Conservation (phyloP, 2,113 vertebrate genomes). For the Eurystomus gularis region DNA sequence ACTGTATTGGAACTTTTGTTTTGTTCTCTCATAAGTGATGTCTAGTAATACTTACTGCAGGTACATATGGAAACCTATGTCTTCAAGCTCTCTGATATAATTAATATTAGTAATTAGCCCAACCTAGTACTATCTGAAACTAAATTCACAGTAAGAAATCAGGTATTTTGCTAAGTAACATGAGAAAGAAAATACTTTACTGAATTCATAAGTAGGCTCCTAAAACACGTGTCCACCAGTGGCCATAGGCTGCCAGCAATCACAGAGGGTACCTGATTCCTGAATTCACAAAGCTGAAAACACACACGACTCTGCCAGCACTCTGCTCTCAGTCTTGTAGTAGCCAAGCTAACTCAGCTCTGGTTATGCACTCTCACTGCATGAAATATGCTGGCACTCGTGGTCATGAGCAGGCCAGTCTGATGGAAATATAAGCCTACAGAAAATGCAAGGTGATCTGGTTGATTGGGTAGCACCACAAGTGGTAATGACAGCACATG, state of each 20-base stretch:
- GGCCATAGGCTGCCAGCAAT: not conserved
- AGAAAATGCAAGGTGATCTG: not conserved
- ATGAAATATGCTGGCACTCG: not conserved
- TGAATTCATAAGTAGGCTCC: not conserved
- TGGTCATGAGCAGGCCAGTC: not conserved
- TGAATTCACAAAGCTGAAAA: not conserved
- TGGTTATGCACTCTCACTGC: not conserved
- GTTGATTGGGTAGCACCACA: constrained; percentile 17
- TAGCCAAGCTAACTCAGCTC: not conserved
- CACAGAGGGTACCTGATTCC: not conserved
- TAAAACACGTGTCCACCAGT: not conserved
- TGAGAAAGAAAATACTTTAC: not conserved
- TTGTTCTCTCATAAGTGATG: not conserved
- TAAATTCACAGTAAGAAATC: not conserved
- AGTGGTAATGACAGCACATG: not conserved
- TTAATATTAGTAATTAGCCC: not conserved
- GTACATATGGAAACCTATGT: not conserved
- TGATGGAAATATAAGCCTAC: not conserved
- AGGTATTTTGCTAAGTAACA: not conserved
- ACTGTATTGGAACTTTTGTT: not conserved
- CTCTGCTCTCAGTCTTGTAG: not conserved
- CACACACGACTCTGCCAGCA: not conserved
- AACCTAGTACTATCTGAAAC: not conserved
- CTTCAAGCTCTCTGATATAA: not conserved
- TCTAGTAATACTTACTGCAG: not conserved